Conservation (phyloP, 37 sponge, comb jelly and placozoan genomes). For the Corticium candelabrum region DNA sequence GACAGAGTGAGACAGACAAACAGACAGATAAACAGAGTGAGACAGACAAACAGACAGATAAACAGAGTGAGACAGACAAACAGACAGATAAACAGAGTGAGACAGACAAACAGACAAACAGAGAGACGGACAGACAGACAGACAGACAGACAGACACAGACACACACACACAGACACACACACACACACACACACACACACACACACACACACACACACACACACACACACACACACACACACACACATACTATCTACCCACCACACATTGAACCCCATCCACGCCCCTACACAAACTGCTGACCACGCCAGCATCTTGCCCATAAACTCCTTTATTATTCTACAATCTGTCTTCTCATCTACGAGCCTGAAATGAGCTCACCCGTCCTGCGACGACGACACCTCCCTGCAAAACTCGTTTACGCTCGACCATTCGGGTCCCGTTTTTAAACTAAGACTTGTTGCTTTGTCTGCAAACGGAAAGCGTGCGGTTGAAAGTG, state of each 20-base stretch:
- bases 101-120: no score
- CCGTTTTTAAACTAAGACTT: slow-evolving; percentile 65
- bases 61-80: no score
- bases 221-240: not conserved
- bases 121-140: no score
- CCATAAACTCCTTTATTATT: no score
- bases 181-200: not conserved
- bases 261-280: no score
- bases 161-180: not conserved
- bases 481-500: no score
- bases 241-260: no score
- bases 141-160: not conserved
- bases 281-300: no score
- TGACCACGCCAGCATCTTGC: no score
- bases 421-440: slow-evolving; percentile 85
- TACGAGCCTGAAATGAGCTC: slow-evolving; percentile 11
- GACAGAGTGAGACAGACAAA: not conserved
- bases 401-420: slow-evolving; percentile 79
- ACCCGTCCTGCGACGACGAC: slow-evolving; percentile 66
- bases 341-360: not conserved
- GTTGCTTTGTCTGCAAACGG: slow-evolving; percentile 89
- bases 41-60: no score
- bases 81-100: no score
- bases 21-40: not conserved
- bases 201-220: not conserved